Percentiles rank a stretch among this genome's conserved stretches.
Evolutionary conservation across 2,888 invertebrate genomes (phyloP).

Genomic region (Watsonalla binaria): DNA sequence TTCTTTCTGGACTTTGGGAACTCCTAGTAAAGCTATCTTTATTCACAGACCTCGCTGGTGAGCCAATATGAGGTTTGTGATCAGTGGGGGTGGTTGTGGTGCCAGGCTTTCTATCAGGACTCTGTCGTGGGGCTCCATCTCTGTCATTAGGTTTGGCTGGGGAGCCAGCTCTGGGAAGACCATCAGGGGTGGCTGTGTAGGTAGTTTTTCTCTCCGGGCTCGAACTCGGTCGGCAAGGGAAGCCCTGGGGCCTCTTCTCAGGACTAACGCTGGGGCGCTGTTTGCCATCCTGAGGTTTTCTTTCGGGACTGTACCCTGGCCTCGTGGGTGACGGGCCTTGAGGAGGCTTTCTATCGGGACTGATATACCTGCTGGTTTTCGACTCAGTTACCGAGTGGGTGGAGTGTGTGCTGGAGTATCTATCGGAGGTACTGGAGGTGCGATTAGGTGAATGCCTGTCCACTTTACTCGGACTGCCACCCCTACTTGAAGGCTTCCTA

Average conservation of each 20-base stretch:
- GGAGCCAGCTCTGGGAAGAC: neutral
- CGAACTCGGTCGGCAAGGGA: slow-evolving; percentile 22
- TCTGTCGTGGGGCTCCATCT: slow-evolving; percentile 1
- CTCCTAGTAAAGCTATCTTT: slow-evolving; percentile 16
- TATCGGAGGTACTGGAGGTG: slow-evolving; percentile 33
- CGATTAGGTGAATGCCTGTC: slow-evolving; percentile 56
- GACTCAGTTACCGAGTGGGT: slow-evolving; percentile 43
- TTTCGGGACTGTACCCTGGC: slow-evolving; percentile 45
- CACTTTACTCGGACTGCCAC: slow-evolving; percentile 47
- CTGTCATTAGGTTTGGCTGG: neutral
- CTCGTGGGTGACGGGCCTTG: slow-evolving; percentile 44
- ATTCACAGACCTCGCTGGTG: slow-evolving; percentile 1
- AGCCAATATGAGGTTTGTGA: slow-evolving; percentile 14
- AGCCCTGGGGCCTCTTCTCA: slow-evolving; percentile 40
- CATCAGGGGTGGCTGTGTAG: slow-evolving; percentile 8
- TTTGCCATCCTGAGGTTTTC: slow-evolving; percentile 35
- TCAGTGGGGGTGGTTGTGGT: slow-evolving; percentile 13
- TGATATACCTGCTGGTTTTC: slow-evolving; percentile 38
- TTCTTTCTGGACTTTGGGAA: slow-evolving; percentile 35
- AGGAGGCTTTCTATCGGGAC: slow-evolving; percentile 43
- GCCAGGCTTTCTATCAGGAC: slow-evolving; percentile 25
- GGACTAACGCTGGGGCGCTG: slow-evolving; percentile 49
- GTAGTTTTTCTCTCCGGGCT: slow-evolving; percentile 37
- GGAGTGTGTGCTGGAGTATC: slow-evolving; percentile 45
- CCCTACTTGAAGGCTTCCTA: slow-evolving; percentile 55